Percentiles rank a stretch among this genome's conserved stretches.
These are phyloP conservation scores for Idris sp. DNA, from an alignment of 1,140 invertebrate species.

Conservation along the genomic window DNA sequence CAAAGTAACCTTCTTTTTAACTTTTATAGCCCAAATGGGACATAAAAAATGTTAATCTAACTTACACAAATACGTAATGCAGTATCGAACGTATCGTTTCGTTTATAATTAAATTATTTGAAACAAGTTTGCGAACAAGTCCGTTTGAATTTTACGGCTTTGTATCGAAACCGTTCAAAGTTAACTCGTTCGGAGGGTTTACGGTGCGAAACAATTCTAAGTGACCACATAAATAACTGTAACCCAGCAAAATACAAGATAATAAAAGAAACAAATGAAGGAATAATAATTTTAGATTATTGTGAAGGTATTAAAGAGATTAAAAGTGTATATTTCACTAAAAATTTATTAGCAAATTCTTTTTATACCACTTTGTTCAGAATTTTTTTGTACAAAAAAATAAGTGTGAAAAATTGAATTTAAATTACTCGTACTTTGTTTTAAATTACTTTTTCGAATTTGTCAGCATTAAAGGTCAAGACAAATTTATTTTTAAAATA, in stretches of 20 bases:
- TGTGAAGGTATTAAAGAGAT: slow-evolving; percentile 5
- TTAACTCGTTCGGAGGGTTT: slow-evolving; percentile 11
- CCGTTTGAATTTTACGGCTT: slow-evolving; percentile 8
- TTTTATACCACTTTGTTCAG: too few relatives aligned
- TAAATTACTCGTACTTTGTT: too few relatives aligned
- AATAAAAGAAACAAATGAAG: slow-evolving; percentile 20
- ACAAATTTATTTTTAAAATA: too few relatives aligned
- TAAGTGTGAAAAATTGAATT: too few relatives aligned
- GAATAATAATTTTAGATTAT: slow-evolving; percentile 21
- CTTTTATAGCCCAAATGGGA: slow-evolving; percentile 12
- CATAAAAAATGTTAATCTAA: slow-evolving; percentile 42
- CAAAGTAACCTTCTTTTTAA: slow-evolving; percentile 43
- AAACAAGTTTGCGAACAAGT: slow-evolving; percentile 2
- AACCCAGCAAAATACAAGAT: neutral
- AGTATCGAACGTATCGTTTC: slow-evolving; percentile 8
- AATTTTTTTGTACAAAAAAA: too few relatives aligned
- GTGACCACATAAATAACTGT: slow-evolving; percentile 11
- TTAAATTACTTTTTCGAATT: too few relatives aligned
- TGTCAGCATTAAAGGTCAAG: too few relatives aligned
- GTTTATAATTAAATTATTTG: slow-evolving; percentile 25
- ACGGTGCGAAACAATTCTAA: slow-evolving; percentile 9
- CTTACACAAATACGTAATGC: slow-evolving; percentile 5
- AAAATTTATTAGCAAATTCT: too few relatives aligned
- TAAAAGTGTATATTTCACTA: slow-evolving; percentile 5
- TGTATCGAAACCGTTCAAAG: neutral